Base-by-base conservation (phyloP, 1,140 invertebrate genomes). In the Hypothenemus hampei region DNA sequence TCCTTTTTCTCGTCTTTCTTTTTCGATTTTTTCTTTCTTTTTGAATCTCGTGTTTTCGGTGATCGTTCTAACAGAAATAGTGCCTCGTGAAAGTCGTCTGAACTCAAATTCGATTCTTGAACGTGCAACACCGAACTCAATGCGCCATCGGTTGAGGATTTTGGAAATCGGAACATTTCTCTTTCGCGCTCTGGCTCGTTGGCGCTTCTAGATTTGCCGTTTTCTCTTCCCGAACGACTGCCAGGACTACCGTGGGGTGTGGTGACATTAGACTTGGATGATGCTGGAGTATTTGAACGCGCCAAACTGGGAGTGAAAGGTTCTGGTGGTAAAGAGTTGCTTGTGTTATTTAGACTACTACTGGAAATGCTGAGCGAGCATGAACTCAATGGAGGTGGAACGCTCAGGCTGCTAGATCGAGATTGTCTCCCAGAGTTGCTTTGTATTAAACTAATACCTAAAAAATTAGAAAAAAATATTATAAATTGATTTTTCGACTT, bases 41-140 rank as follows among this genome's bases (percentile, higher is more conserved):
- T 73, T 0, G 71, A 73, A 49, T 74, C 72, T 43, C 72, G 62
- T 2, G 70, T 71, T 61, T 77, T 78, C 0, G 77, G 77, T 4
- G 77, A 78, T 36, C 76, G 65, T 60, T 78, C 77, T 22, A 78
- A 63, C 4, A 80, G 66, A 56, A 81, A 81, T 3, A 81, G 63
- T 11, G 77, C 78, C 66, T 81, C 79, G 61, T 81, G 79, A 63
- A 81, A 81, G 64, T 79, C 78, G 60, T 81, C 78, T 4, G 78
- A 78, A 67, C 77, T 79, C n/a, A 79, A 60, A 62, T 77, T 79
- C 4, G 75, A 76, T 62, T 80, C 78, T 65, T 80, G 76, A 13
- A 81, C 76, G 64, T 79, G 78, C 18, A 81, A 69, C 22, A 80
- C 78, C 4, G 78, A 80, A 65, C 78, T 80, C 11, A 81, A 67